Conservation (phyloP, 2,888 invertebrate genomes). For the Andrena minutula region DNA sequence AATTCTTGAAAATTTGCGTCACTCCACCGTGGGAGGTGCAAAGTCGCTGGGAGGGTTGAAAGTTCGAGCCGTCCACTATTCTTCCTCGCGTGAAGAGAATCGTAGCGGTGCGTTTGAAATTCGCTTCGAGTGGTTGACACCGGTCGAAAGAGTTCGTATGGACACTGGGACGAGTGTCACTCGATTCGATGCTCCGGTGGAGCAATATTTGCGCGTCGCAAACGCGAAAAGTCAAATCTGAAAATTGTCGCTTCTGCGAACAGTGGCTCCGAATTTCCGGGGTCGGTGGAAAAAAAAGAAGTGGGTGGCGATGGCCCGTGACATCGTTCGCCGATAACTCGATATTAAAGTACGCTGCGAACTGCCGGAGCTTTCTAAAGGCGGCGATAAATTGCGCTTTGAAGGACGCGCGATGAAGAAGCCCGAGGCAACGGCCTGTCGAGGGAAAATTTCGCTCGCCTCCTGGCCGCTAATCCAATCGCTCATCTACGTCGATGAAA, state of each 20-base stretch:
- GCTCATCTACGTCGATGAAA: background rate
- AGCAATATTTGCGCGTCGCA: background rate
- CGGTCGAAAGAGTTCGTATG: background rate
- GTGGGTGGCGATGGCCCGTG: background rate
- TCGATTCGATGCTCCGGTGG: background rate
- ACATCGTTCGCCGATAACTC: slow-evolving; percentile 15
- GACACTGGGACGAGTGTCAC: background rate
- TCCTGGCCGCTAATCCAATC: background rate
- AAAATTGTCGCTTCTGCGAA: background rate
- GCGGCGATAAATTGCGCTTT: background rate
- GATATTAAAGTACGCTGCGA: slow-evolving; percentile 2
- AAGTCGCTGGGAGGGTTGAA: background rate
- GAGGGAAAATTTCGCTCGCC: background rate
- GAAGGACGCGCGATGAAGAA: background rate
- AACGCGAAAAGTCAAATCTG: background rate
- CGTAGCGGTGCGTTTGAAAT: background rate
- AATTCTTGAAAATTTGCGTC: background rate
- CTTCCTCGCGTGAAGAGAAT: no score
- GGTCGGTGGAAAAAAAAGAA: background rate
- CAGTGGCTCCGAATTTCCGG: background rate
- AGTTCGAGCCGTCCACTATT: background rate
- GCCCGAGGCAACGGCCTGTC: background rate
- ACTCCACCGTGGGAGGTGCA: background rate
- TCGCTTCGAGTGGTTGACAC: background rate
- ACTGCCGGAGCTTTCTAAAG: background rate